A percentile compares a stretch with the other conserved stretches of the same genome.
These are phyloP conservation scores for Heliconius ethilla DNA, from an alignment of 2,888 invertebrate species.

Conservation along the genomic window DNA sequence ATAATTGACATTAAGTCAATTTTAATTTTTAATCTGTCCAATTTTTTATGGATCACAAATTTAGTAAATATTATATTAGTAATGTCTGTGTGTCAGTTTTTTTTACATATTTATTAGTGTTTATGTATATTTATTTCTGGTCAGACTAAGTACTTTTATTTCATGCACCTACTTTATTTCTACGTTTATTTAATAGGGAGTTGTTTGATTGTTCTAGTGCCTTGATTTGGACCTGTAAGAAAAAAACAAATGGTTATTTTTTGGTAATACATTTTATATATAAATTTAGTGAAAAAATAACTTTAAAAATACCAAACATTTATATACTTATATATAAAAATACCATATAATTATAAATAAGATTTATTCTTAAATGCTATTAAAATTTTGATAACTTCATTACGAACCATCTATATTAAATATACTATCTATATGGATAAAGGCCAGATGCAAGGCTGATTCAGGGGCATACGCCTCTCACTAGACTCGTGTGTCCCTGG, in stretches of 20 bases:
- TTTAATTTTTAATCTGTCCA: background rate
- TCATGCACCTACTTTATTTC: conserved; percentile 82
- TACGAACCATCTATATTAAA: background rate
- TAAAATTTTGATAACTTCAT: no score
- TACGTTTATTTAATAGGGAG: conserved; percentile 92
- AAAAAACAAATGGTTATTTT: conserved; percentile 32
- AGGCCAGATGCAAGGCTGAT: no score
- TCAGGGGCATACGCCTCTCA: no score
- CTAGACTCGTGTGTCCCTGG: no score
- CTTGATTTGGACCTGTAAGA: conserved; percentile 91
- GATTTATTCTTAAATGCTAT: no score
- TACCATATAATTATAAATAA: no score
- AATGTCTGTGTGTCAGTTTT: conserved; percentile 16
- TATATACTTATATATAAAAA: no score
- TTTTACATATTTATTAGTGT: background rate
- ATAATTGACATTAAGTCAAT: background rate
- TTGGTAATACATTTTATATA: background rate
- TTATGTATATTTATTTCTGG: conserved; percentile 25
- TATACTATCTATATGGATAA: background rate
- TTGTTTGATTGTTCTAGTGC: conserved; percentile 96
- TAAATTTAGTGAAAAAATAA: no score
- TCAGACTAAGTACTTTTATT: conserved; percentile 40
- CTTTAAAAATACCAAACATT: no score
- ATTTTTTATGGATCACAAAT: background rate
- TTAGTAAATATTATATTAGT: background rate